Evolutionary conservation across 2,113 vertebrate species (phyloP).

Genomic region (Agelaius phoeniceus): DNA sequence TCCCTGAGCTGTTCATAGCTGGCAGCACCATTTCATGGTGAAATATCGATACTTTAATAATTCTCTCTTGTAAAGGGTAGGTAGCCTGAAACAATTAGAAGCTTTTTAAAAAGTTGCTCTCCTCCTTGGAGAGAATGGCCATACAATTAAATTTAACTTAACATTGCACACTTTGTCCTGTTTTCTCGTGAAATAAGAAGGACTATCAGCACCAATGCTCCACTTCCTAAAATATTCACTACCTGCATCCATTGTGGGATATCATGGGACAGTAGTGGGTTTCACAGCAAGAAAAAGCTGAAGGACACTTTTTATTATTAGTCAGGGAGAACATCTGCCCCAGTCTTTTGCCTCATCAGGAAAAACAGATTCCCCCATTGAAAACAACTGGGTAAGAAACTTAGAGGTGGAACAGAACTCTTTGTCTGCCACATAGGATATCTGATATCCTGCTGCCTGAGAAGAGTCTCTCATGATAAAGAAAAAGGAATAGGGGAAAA

Average conservation of each 20-base stretch:
- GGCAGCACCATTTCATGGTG: slow-evolving; percentile 11
- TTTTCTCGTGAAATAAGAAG: not conserved
- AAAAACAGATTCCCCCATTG: slow-evolving; percentile 15
- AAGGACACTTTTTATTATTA: slow-evolving; percentile 51
- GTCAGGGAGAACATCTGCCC: slow-evolving; percentile 61
- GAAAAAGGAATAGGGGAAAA: not conserved
- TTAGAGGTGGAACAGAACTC: not conserved
- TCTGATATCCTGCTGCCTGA: not conserved
- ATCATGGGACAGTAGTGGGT: not conserved
- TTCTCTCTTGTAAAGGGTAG: not conserved
- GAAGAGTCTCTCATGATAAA: not conserved
- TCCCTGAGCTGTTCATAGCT: slow-evolving; percentile 45
- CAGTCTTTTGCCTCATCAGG: slow-evolving; percentile 19
- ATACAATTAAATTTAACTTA: not conserved
- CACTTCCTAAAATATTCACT: not conserved
- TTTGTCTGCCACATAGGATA: not conserved
- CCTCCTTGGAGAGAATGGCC: not conserved
- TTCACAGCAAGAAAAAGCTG: slow-evolving; percentile 44
- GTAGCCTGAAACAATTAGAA: not conserved
- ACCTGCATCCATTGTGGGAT: not conserved
- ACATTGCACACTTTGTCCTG: not conserved
- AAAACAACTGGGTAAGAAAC: slow-evolving; percentile 32
- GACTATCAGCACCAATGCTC: not conserved
- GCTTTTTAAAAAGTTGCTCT: not conserved
- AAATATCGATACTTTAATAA: slow-evolving; percentile 13